These are phyloP conservation scores for Pseudonaja textilis DNA, from an alignment of 2,113 vertebrate species.

Conservation along the genomic window DNA sequence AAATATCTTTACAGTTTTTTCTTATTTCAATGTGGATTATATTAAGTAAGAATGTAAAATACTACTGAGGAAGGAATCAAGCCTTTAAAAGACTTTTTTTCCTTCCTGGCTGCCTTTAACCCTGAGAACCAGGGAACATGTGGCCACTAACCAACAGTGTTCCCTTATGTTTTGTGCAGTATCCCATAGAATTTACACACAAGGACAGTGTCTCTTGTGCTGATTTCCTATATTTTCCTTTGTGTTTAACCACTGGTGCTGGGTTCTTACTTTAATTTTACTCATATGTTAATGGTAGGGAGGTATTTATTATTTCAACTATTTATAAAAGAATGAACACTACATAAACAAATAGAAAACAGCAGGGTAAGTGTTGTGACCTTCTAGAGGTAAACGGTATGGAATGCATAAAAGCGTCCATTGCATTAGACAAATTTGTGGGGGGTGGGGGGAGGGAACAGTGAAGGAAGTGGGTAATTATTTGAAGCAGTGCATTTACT, in stretches of 20 bases:
- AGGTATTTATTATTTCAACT: constrained; percentile 53
- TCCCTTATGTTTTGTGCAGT: constrained; percentile 1
- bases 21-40: constrained; percentile 9
- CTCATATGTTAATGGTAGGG: constrained; percentile 17
- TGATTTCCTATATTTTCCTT: constrained; percentile 36
- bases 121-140: constrained; percentile 28
- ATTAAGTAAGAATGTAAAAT: constrained; percentile 14
- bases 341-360: constrained; percentile 56
- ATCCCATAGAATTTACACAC: constrained; percentile 8
- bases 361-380: constrained; percentile 58
- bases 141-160: constrained; percentile 3
- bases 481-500: constrained; percentile 77
- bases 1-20: constrained; percentile 25
- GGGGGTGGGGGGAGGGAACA: constrained; percentile 43
- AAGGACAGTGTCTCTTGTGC: constrained; percentile 35
- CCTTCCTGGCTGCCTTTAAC: constrained; percentile 37
- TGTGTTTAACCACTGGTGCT: constrained; percentile 19
- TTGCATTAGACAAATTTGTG: constrained; percentile 58
- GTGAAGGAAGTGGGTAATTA: constrained; percentile 79
- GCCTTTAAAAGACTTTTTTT: constrained; percentile 20
- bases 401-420: constrained; percentile 62
- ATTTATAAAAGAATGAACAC: constrained; percentile 35
- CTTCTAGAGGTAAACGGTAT: constrained; percentile 57
- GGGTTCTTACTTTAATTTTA: constrained; percentile 54
- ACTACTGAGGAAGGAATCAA: constrained; percentile 27